Percentiles rank a stretch among this genome's conserved stretches.
Conservation (phyloP, 1,140 invertebrate species). For the Bombus consobrinus region DNA sequence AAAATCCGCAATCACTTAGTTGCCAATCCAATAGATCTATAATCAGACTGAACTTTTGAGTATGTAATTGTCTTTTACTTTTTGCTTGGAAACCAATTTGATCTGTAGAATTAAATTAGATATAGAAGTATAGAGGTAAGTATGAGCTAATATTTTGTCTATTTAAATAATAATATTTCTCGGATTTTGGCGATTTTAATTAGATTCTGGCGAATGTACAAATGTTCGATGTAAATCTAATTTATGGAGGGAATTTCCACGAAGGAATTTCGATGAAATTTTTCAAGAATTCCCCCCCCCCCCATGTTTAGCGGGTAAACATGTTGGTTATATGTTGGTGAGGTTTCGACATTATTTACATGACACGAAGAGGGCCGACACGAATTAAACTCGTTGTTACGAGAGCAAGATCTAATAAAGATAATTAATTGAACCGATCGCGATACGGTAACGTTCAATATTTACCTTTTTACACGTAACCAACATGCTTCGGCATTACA, state of each 20-base stretch:
- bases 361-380: not conserved
- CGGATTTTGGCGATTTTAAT: not conserved
- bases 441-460: slow-evolving; percentile 26
- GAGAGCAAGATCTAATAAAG: slow-evolving; percentile 8
- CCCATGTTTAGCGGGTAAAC: not conserved
- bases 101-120: not conserved
- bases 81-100: not conserved
- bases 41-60: not conserved
- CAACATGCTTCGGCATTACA: not conserved
- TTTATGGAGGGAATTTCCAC: too few species aligned
- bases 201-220: not conserved
- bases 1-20: too few species aligned
- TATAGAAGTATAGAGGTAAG: not conserved
- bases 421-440: slow-evolving; percentile 24
- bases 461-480: slow-evolving; percentile 22
- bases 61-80: not conserved
- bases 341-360: slow-evolving; percentile 8
- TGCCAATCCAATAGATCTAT: not conserved
- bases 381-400: slow-evolving; percentile 4
- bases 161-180: not conserved
- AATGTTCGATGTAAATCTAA: not conserved
- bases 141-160: too few species aligned
- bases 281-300: too few species aligned
- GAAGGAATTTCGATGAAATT: not conserved
- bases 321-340: not conserved